Conservation (phyloP, 2,113 vertebrate species). For the Catharus bicknelli region DNA sequence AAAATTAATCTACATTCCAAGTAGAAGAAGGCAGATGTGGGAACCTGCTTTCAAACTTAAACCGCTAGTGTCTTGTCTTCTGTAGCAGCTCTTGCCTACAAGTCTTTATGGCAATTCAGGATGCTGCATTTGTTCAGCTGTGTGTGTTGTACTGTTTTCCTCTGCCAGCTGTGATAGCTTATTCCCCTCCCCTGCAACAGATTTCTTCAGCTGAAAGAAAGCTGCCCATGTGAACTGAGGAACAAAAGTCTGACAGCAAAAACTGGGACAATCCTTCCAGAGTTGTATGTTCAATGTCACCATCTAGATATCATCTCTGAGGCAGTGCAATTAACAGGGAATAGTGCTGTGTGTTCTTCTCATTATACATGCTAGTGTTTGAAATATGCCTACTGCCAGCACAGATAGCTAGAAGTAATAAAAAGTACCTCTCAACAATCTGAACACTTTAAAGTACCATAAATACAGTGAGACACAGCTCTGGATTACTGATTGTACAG, state of each 20-base stretch:
- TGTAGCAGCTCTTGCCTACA: not conserved
- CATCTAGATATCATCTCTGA: not conserved
- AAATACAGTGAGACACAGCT: not conserved
- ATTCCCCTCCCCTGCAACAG: not conserved
- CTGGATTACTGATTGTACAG: not conserved
- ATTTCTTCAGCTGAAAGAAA: slow-evolving; percentile 16
- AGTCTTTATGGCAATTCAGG: not conserved
- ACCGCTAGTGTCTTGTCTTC: not conserved
- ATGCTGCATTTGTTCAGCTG: not conserved
- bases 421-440: not conserved
- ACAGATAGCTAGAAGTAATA: not conserved
- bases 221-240: slow-evolving; percentile 9
- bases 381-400: slow-evolving; percentile 8
- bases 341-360: slow-evolving; percentile 21
- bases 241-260: slow-evolving; percentile 15
- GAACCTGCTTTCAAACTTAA: not conserved
- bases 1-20: not conserved
- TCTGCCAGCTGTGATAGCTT: slow-evolving; percentile 1
- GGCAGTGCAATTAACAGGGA: slow-evolving; percentile 13
- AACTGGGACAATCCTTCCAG: slow-evolving; percentile 9
- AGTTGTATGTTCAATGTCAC: not conserved
- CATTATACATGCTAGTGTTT: slow-evolving; percentile 34
- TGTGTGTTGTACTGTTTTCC: not conserved
- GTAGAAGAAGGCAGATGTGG: not conserved
- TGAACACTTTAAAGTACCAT: not conserved